Conservation (phyloP, 2,797 vertebrate species). For the Notoglanidium macrostoma region DNA sequence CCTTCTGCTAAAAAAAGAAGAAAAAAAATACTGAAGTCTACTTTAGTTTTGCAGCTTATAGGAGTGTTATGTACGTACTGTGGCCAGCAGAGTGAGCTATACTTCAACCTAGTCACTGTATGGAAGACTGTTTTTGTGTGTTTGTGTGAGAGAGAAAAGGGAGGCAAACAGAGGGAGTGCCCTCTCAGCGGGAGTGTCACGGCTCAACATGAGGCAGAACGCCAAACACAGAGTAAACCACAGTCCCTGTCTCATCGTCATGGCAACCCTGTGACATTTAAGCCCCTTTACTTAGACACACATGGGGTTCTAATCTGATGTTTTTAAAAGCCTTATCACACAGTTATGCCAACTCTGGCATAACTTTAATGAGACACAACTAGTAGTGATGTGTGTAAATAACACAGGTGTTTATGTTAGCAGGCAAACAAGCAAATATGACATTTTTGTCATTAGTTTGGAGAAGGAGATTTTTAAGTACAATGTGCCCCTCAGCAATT, state of each 20-base stretch:
- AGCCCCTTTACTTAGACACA: constrained; percentile 13
- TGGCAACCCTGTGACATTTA: constrained; percentile 47
- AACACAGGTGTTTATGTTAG: constrained; percentile 6
- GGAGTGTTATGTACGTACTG: background rate
- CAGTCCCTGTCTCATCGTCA: constrained; percentile 38
- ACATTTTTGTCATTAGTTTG: constrained; percentile 13
- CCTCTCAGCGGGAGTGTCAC: constrained; percentile 12
- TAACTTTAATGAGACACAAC: constrained; percentile 30
- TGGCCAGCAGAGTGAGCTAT: constrained; percentile 57
- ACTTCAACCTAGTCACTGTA: constrained; percentile 38
- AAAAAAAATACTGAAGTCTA: background rate
- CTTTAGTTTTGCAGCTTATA: background rate
- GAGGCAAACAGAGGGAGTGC: constrained; percentile 8
- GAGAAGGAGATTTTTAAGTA: background rate
- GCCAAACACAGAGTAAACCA: constrained; percentile 49
- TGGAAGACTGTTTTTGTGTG: constrained; percentile 6
- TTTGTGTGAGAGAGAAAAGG: background rate
- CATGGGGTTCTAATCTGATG: constrained; percentile 32
- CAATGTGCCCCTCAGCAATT: background rate
- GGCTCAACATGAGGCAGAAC: background rate
- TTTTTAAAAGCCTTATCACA: constrained; percentile 31
- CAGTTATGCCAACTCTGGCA: constrained; percentile 13
- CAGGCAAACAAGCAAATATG: background rate
- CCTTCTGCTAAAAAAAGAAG: background rate
- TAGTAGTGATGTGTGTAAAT: constrained; percentile 31